Evolutionary conservation across 2,797 vertebrate genomes (phyloP).

Genomic region (Melanogrammus aeglefinus): DNA sequence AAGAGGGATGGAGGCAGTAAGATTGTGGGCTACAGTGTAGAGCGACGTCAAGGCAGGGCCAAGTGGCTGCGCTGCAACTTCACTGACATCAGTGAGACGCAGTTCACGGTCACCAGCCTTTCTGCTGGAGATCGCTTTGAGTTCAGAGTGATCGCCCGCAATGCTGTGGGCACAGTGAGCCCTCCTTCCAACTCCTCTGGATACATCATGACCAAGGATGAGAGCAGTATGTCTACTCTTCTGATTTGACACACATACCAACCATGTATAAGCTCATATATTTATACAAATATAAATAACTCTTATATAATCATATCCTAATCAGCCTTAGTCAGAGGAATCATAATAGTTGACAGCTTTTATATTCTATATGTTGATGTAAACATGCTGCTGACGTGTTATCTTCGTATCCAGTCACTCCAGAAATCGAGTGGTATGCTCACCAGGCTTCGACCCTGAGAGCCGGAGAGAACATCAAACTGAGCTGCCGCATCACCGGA

Average conservation of each 20-base stretch:
- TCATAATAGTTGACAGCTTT: background rate
- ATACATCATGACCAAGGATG: slow-evolving; percentile 96
- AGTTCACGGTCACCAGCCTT: slow-evolving; percentile 91
- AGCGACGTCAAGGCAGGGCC: slow-evolving; percentile 87
- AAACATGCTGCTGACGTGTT: background rate
- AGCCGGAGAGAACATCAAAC: slow-evolving; percentile 88
- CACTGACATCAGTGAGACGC: slow-evolving; percentile 90
- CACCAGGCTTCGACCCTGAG: slow-evolving; percentile 85
- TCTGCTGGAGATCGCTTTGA: slow-evolving; percentile 92
- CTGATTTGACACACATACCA: background rate
- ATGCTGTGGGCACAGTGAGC: slow-evolving; percentile 94
- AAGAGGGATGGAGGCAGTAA: slow-evolving; percentile 92
- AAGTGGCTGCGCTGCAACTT: slow-evolving; percentile 98
- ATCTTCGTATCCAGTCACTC: slow-evolving; percentile 77
- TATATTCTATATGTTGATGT: background rate
- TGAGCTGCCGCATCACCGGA: slow-evolving; percentile 85
- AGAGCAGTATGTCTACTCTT: slow-evolving; percentile 81
- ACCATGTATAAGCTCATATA: no score
- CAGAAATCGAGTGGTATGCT: slow-evolving; percentile 86
- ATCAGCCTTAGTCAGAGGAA: background rate
- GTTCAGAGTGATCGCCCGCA: slow-evolving; percentile 96
- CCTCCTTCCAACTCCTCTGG: slow-evolving; percentile 97
- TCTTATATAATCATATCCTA: background rate
- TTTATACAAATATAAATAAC: background rate
- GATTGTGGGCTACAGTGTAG: slow-evolving; percentile 95